Evolutionary conservation across 1,140 invertebrate genomes (phyloP), one percentile per base, ranked within the genome.

Genomic region (Dolichoris vasculosae): DNA sequence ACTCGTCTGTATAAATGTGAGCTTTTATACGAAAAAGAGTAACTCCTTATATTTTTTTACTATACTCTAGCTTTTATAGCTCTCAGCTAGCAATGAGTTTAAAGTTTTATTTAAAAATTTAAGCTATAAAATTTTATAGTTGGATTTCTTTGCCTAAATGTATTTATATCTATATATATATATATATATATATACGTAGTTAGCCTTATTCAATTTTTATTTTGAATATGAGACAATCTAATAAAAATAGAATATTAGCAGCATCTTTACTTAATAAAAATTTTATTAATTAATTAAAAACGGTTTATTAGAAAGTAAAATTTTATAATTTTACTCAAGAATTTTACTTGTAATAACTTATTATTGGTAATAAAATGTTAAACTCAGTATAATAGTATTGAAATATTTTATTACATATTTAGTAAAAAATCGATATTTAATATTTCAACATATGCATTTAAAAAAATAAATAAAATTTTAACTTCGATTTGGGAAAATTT

Each of bases 51-150:
- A 43, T 73, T 67, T 17, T 71, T 59, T 43, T 73, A 73, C 23
- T 43, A 43, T 43, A 73, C 26, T 9, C 26, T 43, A 73, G 4
- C 23, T 73, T 43, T 73, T 73, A 73, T 73, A 17, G 3, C 20
- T n/a, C 23, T n/a, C 69, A 73, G 40, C 35, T 71, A 40, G 35
- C 67, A 40, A 43, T 23, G 8, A 73, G 38, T 43, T 73, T 43
- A 73, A 23, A 69, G 30, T 43, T 73, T 73, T 73, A 73, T 73
- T 73, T 73, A n/a, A 43, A 73, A 73, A 73, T 73, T 40, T 73
- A 26, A 13, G 26, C 38, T 43, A 40, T 43, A 73, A 73, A 73
- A 73, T 73, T 73, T 73, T 73, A 43, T 73, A 73, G 69, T 0
- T 43, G n/a, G 1, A 73, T 73, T 73, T 43, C 40, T 23, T 73